Evolutionary conservation across 2,113 vertebrate genomes (phyloP).

Genomic region (Malurus melanocephalus): DNA sequence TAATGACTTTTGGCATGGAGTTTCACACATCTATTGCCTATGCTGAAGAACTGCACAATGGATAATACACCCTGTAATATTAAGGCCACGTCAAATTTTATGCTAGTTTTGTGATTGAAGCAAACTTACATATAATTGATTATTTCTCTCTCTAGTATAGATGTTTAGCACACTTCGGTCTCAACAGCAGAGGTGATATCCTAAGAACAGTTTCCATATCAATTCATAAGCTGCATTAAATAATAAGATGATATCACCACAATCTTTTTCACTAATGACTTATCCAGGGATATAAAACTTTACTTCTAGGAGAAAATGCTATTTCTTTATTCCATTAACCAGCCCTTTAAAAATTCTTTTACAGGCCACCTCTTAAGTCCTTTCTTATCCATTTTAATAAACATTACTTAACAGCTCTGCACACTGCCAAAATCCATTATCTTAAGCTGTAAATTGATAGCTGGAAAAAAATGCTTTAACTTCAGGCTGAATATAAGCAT

Average conservation of each 20-base stretch:
- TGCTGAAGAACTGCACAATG: neutral
- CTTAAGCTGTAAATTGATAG: constrained; percentile 62
- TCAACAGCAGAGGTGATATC: neutral
- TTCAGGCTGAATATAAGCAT: constrained; percentile 53
- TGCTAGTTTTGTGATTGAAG: neutral
- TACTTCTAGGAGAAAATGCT: constrained; percentile 3
- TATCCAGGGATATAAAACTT: constrained; percentile 39
- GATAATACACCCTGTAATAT: neutral
- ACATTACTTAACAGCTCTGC: constrained; percentile 54
- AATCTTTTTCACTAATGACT: constrained; percentile 33
- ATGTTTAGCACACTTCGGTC: neutral
- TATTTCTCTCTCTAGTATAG: constrained; percentile 26
- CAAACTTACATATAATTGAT: constrained; percentile 5
- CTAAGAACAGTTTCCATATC: constrained; percentile 1
- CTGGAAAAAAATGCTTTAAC: constrained; percentile 47
- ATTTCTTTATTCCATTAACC: constrained; percentile 25
- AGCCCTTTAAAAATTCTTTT: constrained; percentile 29
- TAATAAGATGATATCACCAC: constrained; percentile 35
- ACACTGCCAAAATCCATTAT: constrained; percentile 60
- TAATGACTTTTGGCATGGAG: constrained; percentile 32
- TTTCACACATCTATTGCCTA: constrained; percentile 29
- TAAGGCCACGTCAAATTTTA: constrained; percentile 5
- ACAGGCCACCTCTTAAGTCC: constrained; percentile 36
- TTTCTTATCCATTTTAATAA: constrained; percentile 63
- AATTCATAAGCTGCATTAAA: constrained; percentile 21